Evolutionary conservation across 2,888 invertebrate genomes (phyloP).

Genomic region (Amitus sp.): DNA sequence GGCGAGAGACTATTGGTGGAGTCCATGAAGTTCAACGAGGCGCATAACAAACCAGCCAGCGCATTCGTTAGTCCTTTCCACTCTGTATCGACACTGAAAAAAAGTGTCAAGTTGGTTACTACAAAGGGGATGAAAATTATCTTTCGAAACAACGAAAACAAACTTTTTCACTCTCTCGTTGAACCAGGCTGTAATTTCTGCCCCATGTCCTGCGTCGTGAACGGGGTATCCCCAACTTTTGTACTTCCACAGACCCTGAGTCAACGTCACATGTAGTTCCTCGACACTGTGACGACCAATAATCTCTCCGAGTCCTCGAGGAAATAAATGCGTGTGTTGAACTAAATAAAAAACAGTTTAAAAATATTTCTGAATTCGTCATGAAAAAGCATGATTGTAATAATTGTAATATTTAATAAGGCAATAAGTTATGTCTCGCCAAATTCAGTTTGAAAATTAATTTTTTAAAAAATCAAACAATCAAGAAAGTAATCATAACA

Average conservation of each 20-base stretch:
- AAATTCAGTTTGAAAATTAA: no score
- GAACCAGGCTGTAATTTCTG: slow-evolving; percentile 96
- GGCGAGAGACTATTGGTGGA: slow-evolving; percentile 86
- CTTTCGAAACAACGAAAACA: slow-evolving; percentile 14
- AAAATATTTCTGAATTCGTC: slow-evolving; percentile 2
- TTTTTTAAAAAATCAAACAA: no score
- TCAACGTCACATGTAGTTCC: slow-evolving; percentile 91
- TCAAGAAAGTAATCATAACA: no score
- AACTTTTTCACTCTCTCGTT: slow-evolving; percentile 62
- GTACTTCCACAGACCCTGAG: slow-evolving; percentile 94
- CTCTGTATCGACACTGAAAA: slow-evolving; percentile 77
- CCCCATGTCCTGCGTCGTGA: slow-evolving; percentile 90
- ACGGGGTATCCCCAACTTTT: slow-evolving; percentile 95
- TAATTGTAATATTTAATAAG: not conserved
- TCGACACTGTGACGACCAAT: slow-evolving; percentile 84
- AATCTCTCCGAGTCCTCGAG: slow-evolving; percentile 89
- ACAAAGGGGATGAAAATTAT: not conserved
- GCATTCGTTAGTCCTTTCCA: slow-evolving; percentile 93
- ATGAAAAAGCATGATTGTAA: no score
- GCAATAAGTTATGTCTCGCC: no score
- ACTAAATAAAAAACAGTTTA: slow-evolving; percentile 70
- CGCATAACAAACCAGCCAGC: slow-evolving; percentile 94
- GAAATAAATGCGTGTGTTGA: slow-evolving; percentile 87
- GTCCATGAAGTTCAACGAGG: slow-evolving; percentile 94
- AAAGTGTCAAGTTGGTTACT: not conserved